A percentile compares a stretch with the other conserved stretches of the same genome.
These are phyloP conservation scores for Odocoileus hemionus DNA, from an alignment of 2,113 vertebrate species.

Conservation along the genomic window DNA sequence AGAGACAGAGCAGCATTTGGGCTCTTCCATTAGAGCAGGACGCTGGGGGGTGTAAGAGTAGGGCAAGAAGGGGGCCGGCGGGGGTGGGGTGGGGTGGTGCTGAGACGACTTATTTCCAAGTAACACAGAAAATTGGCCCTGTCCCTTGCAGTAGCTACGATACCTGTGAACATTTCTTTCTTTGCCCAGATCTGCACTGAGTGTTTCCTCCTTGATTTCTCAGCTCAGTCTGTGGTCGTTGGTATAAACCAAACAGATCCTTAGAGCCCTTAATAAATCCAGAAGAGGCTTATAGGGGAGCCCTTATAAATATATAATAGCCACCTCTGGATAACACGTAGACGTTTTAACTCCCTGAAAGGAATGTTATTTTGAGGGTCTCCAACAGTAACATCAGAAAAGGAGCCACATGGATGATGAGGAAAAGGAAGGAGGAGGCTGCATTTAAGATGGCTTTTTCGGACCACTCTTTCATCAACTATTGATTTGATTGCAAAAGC, in stretches of 20 bases:
- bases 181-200: background rate
- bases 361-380: constrained; percentile 45
- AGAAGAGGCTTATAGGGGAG: constrained; percentile 49
- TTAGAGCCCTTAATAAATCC: constrained; percentile 64
- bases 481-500: constrained; percentile 68
- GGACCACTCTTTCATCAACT: constrained; percentile 68
- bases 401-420: background rate
- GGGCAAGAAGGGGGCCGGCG: background rate
- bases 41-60: background rate
- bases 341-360: constrained; percentile 54
- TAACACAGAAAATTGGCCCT: background rate
- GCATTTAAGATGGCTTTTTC: constrained; percentile 53
- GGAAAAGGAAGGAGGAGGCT: constrained; percentile 1
- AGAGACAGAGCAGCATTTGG: constrained; percentile 23
- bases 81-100: background rate
- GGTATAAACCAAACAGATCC: constrained; percentile 57
- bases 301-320: constrained; percentile 70
- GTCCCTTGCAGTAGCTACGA: rapidly evolving
- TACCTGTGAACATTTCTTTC: background rate
- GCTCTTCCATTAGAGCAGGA: constrained; percentile 43
- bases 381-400: constrained; percentile 6
- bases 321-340: constrained; percentile 58
- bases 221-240: background rate
- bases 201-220: background rate
- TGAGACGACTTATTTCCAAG: background rate